Conservation (phyloP, 30 jellyfish, hydroid and myxozoan genomes). For the Cassiopea xamachana region DNA sequence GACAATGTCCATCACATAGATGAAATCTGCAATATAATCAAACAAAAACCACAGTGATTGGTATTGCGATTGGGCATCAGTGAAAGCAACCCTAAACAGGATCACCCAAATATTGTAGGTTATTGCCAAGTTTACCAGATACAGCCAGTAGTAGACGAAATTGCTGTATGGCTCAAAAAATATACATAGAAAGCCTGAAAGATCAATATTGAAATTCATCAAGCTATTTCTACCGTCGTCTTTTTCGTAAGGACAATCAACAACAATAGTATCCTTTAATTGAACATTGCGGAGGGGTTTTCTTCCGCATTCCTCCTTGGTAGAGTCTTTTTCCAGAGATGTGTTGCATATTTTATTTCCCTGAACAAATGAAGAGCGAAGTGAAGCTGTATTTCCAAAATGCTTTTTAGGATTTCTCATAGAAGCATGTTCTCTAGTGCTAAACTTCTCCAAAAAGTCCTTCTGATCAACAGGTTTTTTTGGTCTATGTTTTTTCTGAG, state of each 20-base stretch:
- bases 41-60: constrained; percentile 71
- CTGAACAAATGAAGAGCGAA: constrained; percentile 24
- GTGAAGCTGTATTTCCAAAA: neutral
- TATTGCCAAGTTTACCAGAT: constrained; percentile 74
- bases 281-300: neutral
- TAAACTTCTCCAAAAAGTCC: constrained; percentile 71
- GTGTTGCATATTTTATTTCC: neutral
- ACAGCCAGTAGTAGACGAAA: constrained; percentile 82
- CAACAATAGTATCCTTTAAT: constrained; percentile 30
- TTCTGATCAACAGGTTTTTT: constrained; percentile 63
- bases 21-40: constrained; percentile 83
- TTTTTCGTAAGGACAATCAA: neutral
- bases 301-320: neutral
- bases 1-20: constrained; percentile 82
- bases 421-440: constrained; percentile 67
- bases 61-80: constrained; percentile 69
- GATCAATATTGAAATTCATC: neutral
- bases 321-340: neutral
- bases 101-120: constrained; percentile 92
- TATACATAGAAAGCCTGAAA: neutral
- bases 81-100: constrained; percentile 78
- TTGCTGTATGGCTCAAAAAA: constrained; percentile 87
- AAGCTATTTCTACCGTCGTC: constrained; percentile 12
- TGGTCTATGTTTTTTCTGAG: constrained; percentile 28
- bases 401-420: neutral